These are phyloP conservation scores for Hirudo medicinalis DNA, from an alignment of 1,140 invertebrate species.

Conservation along the genomic window DNA sequence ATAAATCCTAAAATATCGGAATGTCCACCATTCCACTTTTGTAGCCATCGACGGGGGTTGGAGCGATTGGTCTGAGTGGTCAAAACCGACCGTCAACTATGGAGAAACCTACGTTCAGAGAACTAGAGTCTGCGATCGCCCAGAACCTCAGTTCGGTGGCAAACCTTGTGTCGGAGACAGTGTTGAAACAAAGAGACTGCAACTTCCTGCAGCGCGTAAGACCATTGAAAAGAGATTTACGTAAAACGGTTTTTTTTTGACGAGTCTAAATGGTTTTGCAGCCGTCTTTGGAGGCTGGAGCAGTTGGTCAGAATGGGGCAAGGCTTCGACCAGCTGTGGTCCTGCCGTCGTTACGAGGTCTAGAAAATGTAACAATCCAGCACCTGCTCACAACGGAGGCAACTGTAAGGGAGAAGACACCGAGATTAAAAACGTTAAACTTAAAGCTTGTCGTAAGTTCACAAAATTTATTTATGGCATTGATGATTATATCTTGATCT, in stretches of 20 bases:
- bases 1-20: too few species aligned
- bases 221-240: too few species aligned
- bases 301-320: slow-evolving; percentile 13
- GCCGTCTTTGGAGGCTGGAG: slow-evolving; percentile 13
- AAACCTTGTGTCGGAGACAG: slow-evolving; percentile 33
- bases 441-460: slow-evolving; percentile 47
- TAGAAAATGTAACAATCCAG: slow-evolving; percentile 31
- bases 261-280: background rate
- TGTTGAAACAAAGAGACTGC: slow-evolving; percentile 24
- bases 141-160: slow-evolving; percentile 60
- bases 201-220: too few species aligned
- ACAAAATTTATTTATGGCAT: too few species aligned
- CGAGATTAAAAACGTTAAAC: slow-evolving; percentile 24
- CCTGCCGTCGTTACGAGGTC: slow-evolving; percentile 26
- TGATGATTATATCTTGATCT: too few species aligned
- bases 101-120: slow-evolving; percentile 49
- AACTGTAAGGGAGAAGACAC: slow-evolving; percentile 27
- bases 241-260: too few species aligned
- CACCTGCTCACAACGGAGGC: slow-evolving; percentile 28
- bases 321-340: slow-evolving; percentile 2
- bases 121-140: slow-evolving; percentile 36
- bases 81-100: slow-evolving; percentile 50
- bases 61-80: slow-evolving; percentile 51
- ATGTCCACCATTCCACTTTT: background rate
- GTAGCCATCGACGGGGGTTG: slow-evolving; percentile 45